A percentile compares a stretch with the other conserved stretches of the same genome.
Conservation (phyloP, 2,888 invertebrate genomes). For the Bimastos eiseni region DNA sequence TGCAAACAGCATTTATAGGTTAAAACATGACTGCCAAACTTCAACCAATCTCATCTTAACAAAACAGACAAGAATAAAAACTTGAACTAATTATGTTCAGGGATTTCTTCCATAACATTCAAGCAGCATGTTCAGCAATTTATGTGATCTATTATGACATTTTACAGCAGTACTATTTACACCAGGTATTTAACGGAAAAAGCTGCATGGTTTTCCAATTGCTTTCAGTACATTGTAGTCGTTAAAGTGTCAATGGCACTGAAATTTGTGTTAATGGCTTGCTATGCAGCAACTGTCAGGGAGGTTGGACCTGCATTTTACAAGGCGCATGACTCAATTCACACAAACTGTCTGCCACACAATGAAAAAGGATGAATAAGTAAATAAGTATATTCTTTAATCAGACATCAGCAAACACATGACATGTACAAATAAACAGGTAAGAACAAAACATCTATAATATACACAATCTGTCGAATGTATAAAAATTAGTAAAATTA, state of each 20-base stretch:
- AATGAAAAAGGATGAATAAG: not conserved
- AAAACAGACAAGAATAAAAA: not conserved
- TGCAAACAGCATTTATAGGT: not conserved
- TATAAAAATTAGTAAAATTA: too few species aligned
- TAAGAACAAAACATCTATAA: too few species aligned
- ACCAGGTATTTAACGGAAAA: not conserved
- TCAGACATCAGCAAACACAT: too few species aligned
- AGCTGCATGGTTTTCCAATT: too few species aligned
- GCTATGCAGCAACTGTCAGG: not conserved
- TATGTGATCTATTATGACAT: not conserved
- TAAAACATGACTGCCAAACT: not conserved
- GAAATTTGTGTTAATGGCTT: not conserved
- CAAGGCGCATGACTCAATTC: not conserved
- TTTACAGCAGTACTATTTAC: not conserved
- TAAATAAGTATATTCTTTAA: too few species aligned
- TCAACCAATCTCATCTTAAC: not conserved
- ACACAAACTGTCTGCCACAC: not conserved
- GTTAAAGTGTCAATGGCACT: not conserved
- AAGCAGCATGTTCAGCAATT: not conserved
- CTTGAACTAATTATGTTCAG: not conserved
- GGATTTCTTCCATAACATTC: not conserved
- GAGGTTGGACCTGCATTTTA: not conserved
- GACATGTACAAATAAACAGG: too few species aligned
- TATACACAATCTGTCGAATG: too few species aligned
- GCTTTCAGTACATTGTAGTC: too few species aligned